Evolutionary conservation across 1,140 invertebrate genomes (phyloP).

Genomic region (Dysdera silvatica): DNA sequence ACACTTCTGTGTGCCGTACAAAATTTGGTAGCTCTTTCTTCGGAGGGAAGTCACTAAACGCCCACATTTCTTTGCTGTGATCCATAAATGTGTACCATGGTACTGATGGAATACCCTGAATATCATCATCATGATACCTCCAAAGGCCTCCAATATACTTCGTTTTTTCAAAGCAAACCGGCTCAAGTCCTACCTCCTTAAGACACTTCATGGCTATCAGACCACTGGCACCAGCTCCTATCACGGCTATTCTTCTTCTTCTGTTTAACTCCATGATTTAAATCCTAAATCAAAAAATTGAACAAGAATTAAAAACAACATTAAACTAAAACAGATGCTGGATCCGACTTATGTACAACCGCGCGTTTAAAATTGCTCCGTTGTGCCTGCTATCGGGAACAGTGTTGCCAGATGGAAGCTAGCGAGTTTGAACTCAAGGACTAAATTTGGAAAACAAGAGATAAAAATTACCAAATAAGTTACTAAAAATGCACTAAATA

Average conservation of each 20-base stretch:
- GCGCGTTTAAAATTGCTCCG: no score
- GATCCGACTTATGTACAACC: no score
- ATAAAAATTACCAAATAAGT: no score
- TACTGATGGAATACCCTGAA: slow-evolving; percentile 36
- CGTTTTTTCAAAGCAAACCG: slow-evolving; percentile 48
- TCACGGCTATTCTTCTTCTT: slow-evolving; percentile 39
- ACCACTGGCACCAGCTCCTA: slow-evolving; percentile 43
- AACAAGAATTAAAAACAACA: no score
- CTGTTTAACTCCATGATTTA: no score
- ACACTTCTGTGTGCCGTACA: slow-evolving; percentile 43
- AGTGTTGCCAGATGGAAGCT: no score
- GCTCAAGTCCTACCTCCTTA: slow-evolving; percentile 27
- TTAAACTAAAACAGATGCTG: no score
- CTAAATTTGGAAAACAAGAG: no score
- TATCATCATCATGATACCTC: slow-evolving; percentile 45
- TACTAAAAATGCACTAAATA: no score
- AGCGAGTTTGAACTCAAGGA: no score
- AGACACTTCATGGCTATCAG: slow-evolving; percentile 22
- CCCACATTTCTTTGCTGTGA: slow-evolving; percentile 46
- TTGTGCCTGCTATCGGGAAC: no score
- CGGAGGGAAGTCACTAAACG: slow-evolving; percentile 44
- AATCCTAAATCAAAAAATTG: no score
- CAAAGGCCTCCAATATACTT: slow-evolving; percentile 49
- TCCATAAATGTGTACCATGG: slow-evolving; percentile 41
- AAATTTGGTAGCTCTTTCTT: slow-evolving; percentile 44